Base-by-base conservation (phyloP, 2,888 invertebrate species). In the Phasia obesa region DNA sequence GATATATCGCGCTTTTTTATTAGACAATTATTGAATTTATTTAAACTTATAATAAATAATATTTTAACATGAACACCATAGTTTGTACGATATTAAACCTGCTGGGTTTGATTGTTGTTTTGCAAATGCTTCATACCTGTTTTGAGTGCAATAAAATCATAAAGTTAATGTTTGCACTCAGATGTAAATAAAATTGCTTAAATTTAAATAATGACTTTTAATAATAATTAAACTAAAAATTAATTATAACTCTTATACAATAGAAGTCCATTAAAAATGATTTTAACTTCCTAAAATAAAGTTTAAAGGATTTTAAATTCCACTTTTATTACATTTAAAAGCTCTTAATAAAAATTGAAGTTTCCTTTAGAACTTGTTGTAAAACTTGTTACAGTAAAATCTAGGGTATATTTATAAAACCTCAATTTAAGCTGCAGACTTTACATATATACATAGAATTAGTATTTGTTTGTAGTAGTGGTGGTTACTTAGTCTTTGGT, bases 371-470 rank as follows among this genome's bases (percentile, higher is more conserved):
- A 2, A 2, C 13, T 11, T 38, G 4, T 38, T 15, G 1, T 15
- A 53, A 51, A 27, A 42, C 4, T 57, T 23, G 19, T 38, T 49
- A 59, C 13, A 60, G 59, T 25, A 15, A 64, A 60, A 79, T 74
- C 67, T 79, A 35, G 65, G 79, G 9, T 74, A 60, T 67, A 9
- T 74, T 60, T 53, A 21, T 35, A 60, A 67, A 60, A 53, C 73
- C 79, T 74, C 59, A 67, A 73, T 73, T 74, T 65, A 17, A 44
- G 60, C 47, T 60, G 15, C 4, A 49, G 53, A 76, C 19, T 64
- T 44, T n/a, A 38, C 7, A 25, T 53, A 5, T 17, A 38, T 23
- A 21, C 23, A 5, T 57, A 2, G 0, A 49, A 42, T 27, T n/a
- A 1, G 44, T 44, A 21, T 25, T 5, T 6, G 19, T 25, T 19